Evolutionary conservation across 2,888 invertebrate species (phyloP).

Genomic region (Meloe dianella): DNA sequence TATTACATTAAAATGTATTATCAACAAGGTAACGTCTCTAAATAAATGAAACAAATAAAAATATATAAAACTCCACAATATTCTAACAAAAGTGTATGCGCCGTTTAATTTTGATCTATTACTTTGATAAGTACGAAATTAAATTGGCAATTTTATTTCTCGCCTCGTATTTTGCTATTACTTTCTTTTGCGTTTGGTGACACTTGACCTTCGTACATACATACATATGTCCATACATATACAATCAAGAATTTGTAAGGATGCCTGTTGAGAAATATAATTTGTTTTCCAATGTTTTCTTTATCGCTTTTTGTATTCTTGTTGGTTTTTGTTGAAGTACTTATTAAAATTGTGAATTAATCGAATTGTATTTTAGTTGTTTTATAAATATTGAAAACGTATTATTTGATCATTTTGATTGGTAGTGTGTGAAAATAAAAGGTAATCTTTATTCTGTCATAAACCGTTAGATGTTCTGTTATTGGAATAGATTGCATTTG

Average conservation of each 20-base stretch:
- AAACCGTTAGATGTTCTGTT: constrained; percentile 26
- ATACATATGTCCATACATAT: no score
- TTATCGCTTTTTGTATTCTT: no score
- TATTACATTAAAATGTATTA: not conserved
- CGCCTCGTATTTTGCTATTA: not conserved
- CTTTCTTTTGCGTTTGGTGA: not conserved
- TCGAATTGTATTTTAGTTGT: not conserved
- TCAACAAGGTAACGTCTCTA: not conserved
- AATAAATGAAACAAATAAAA: not conserved
- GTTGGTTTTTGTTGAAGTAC: no score
- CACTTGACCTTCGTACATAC: no score
- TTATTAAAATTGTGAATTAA: no score
- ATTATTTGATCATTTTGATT: not conserved
- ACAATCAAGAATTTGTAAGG: no score
- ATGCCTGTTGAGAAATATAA: no score
- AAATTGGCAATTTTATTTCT: constrained; percentile 13
- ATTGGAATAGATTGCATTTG: constrained; percentile 24
- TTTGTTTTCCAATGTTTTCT: no score
- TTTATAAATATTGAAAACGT: not conserved
- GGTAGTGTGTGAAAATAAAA: constrained; percentile 12
- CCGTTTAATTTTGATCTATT: constrained; percentile 10
- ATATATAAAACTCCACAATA: not conserved
- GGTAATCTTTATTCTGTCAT: constrained; percentile 20
- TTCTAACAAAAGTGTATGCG: constrained; percentile 4
- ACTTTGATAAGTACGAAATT: constrained; percentile 17